Conservation (phyloP, 2,113 vertebrate genomes). For the Marmota monax region DNA sequence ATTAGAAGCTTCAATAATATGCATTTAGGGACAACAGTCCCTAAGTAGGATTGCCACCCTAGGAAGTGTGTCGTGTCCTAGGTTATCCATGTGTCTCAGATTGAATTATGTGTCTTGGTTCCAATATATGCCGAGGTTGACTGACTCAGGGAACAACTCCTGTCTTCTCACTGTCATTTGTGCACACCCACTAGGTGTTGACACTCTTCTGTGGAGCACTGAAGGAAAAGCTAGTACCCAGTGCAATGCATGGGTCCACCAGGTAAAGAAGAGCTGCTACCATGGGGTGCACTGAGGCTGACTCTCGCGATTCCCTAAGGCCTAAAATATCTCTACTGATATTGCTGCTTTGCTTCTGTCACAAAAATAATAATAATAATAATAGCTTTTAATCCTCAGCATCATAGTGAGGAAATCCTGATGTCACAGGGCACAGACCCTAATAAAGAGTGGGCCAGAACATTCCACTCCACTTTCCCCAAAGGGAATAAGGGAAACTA, state of each 20-base stretch:
- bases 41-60: background rate
- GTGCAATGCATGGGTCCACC: too few relatives aligned
- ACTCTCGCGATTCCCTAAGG: background rate
- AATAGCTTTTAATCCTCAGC: background rate
- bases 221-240: background rate
- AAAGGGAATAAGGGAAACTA: background rate
- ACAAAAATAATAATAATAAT: background rate
- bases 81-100: background rate
- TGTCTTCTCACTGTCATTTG: background rate
- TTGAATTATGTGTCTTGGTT: background rate
- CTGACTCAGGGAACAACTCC: background rate
- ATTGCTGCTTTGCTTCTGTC: background rate
- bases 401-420: background rate
- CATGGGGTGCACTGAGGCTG: rapidly evolving
- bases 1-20: background rate
- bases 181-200: background rate
- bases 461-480: background rate
- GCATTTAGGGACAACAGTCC: background rate
- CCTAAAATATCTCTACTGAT: background rate
- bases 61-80: background rate
- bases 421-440: background rate
- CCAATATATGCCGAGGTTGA: background rate
- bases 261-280: background rate
- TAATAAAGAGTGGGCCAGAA: background rate
- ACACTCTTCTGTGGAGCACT: background rate